These are phyloP conservation scores for Athalia cordata DNA, from an alignment of 2,888 invertebrate genomes.

Conservation along the genomic window DNA sequence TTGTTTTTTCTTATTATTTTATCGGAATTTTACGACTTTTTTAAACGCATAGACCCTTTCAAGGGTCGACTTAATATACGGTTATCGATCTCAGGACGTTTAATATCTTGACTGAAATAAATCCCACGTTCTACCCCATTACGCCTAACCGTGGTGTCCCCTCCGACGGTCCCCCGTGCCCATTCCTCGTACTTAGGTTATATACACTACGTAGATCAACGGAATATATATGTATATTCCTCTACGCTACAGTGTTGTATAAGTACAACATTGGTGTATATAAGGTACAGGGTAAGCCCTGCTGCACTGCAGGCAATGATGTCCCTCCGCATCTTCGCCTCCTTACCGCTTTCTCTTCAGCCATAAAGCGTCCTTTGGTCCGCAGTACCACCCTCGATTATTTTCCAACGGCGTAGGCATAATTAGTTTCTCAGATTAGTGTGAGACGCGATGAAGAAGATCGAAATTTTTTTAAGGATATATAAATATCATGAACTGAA, in stretches of 20 bases:
- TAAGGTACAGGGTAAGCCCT: constrained; percentile 8
- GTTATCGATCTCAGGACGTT: constrained; percentile 57
- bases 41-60: neutral
- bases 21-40: neutral
- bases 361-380: constrained; percentile 61
- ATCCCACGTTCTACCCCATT: constrained; percentile 66
- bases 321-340: constrained; percentile 55
- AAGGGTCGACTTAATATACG: neutral
- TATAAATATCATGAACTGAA: neutral
- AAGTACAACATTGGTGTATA: neutral
- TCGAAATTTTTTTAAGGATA: neutral
- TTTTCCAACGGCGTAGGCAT: constrained; percentile 63
- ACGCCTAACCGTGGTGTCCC: constrained; percentile 63
- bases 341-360: constrained; percentile 52
- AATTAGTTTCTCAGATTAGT: constrained; percentile 54
- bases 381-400: constrained; percentile 61
- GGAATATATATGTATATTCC: neutral
- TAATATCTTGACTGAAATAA: constrained; percentile 66
- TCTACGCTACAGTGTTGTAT: constrained; percentile 1
- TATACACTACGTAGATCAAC: neutral
- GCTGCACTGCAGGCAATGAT: constrained; percentile 50
- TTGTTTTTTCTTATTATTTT: no score
- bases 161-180: constrained; percentile 53
- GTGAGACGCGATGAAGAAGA: neutral
- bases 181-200: constrained; percentile 56